Conservation (phyloP, 2,888 invertebrate species). For the Drosophila anceps region DNA sequence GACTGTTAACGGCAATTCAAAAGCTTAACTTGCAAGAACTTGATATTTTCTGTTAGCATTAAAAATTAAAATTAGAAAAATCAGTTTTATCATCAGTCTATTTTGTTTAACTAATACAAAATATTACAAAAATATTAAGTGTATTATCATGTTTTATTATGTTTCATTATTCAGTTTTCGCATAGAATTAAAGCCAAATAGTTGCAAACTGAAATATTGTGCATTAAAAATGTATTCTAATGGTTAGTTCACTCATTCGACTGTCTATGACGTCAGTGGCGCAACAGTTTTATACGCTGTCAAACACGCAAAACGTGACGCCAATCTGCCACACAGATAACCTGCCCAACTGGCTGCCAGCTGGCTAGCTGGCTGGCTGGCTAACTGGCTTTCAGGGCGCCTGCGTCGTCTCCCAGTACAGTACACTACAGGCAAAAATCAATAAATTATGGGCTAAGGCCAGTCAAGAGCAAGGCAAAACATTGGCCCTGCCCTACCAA, state of each 20-base stretch:
- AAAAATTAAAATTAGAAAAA: too few species aligned
- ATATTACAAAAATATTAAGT: background rate
- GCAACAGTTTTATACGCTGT: conserved; percentile 49
- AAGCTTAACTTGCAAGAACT: too few species aligned
- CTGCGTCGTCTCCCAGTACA: conserved; percentile 61
- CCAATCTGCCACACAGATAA: conserved; percentile 52
- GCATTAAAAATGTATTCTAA: background rate
- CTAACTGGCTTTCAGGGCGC: conserved; percentile 60
- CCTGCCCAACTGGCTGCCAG: conserved; percentile 24
- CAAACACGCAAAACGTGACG: conserved; percentile 40
- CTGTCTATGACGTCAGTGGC: conserved; percentile 50
- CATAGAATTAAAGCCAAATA: too few species aligned
- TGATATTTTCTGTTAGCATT: too few species aligned
- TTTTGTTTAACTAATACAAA: background rate
- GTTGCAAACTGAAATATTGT: background rate
- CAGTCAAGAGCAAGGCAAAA: conserved; percentile 83
- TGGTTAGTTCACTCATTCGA: background rate
- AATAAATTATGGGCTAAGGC: conserved; percentile 80
- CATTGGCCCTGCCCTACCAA: conserved; percentile 41
- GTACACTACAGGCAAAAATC: conserved; percentile 65
- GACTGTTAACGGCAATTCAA: too few species aligned
- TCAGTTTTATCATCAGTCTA: background rate
- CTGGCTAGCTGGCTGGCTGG: conserved; percentile 3
- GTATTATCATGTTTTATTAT: too few species aligned
- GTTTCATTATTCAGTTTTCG: too few species aligned